phyloP scores from a whole-genome alignment of 1,140 invertebrate species.

The Drosophila prosaltans region DNA sequence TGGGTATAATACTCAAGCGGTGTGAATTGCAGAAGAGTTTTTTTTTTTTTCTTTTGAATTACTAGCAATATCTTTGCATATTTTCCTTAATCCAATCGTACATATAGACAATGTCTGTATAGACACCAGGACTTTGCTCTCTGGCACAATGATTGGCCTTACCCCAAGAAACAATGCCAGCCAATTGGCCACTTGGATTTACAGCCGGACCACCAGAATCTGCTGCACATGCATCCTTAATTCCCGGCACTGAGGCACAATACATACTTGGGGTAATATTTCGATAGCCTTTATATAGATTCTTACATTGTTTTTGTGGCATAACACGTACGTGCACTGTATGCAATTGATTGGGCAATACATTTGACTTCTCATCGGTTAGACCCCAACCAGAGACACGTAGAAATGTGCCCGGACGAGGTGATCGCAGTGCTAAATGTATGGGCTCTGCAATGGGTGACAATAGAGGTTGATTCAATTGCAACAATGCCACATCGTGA shows the following conservation, averaged over 20 bases:
- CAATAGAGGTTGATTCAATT: conserved; percentile 51
- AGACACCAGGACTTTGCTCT: conserved; percentile 86
- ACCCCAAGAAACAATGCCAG: conserved; percentile 90
- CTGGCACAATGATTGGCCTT: conserved; percentile 85
- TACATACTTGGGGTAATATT: conserved; percentile 83
- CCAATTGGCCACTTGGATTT: conserved; percentile 80
- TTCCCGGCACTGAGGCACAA: conserved; percentile 83
- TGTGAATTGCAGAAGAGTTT: background rate
- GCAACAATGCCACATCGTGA: conserved; percentile 67
- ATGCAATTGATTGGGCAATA: conserved; percentile 68
- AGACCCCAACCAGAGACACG: conserved; percentile 69
- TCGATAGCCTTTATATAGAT: conserved; percentile 49
- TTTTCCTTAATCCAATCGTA: conserved; percentile 73
- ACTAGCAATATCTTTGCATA: conserved; percentile 53
- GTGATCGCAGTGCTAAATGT: conserved; percentile 36
- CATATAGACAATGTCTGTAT: conserved; percentile 84
- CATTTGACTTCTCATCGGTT: conserved; percentile 36
- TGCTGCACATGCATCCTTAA: conserved; percentile 86
- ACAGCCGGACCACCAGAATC: conserved; percentile 88
- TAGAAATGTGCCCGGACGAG: conserved; percentile 36
- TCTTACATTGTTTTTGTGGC: conserved; percentile 38
- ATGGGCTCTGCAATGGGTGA: conserved; percentile 46
- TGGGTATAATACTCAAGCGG: background rate
- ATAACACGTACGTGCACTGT: conserved; percentile 60
- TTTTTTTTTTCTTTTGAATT: background rate